These are phyloP conservation scores for Picathartes gymnocephalus DNA, from an alignment of 2,113 vertebrate species.

Conservation along the genomic window DNA sequence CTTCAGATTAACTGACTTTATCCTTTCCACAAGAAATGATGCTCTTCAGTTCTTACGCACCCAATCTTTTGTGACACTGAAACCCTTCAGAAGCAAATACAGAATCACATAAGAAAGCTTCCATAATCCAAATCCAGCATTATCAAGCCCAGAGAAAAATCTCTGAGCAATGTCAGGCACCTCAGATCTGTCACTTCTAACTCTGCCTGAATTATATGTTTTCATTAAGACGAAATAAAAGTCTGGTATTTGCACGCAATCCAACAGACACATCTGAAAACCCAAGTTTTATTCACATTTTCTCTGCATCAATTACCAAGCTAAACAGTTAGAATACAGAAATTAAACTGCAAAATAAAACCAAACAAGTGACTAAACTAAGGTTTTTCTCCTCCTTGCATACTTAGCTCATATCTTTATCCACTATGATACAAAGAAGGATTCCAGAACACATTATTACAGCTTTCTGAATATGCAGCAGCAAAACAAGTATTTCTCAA, in stretches of 20 bases:
- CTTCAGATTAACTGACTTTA: neutral
- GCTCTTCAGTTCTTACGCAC: neutral
- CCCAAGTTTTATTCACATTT: neutral
- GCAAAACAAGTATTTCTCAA: neutral
- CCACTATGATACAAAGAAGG: neutral
- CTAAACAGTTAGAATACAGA: neutral
- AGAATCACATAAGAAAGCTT: neutral
- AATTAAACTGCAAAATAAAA: neutral
- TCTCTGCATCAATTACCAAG: neutral
- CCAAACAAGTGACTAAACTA: neutral
- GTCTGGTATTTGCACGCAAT: neutral
- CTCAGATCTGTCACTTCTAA: neutral
- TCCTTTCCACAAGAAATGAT: neutral
- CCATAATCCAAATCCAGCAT: neutral
- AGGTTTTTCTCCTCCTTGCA: neutral
- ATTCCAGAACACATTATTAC: neutral
- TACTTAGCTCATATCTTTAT: neutral
- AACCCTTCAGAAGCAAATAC: neutral
- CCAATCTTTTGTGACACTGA: neutral
- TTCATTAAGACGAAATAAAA: neutral
- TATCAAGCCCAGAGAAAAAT: neutral
- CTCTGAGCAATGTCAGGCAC: neutral
- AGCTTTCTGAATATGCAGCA: neutral
- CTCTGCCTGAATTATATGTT: neutral
- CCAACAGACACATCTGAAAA: neutral